Conservation (phyloP, 2,888 invertebrate genomes). For the Lathronympha strigana region DNA sequence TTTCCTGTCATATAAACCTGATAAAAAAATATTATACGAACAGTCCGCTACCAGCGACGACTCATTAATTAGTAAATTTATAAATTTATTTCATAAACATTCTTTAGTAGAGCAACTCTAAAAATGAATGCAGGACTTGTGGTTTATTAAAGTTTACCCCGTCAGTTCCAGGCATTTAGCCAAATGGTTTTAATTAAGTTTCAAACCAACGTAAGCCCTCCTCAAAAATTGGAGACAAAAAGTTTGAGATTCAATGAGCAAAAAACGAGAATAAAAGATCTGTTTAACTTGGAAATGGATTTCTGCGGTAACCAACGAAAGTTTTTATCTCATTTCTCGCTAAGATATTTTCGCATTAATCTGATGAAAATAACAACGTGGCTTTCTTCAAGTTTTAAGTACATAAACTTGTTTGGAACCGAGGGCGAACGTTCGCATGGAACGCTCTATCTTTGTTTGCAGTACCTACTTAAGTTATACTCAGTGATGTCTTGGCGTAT, state of each 20-base stretch:
- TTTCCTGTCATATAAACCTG: no score
- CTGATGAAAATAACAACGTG: slow-evolving; percentile 60
- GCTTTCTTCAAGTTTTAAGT: slow-evolving; percentile 45
- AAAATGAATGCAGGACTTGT: neutral
- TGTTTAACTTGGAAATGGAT: slow-evolving; percentile 79
- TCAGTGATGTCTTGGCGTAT: slow-evolving; percentile 2
- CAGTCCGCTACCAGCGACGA: no score
- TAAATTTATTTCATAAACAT: neutral
- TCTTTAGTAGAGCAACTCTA: neutral
- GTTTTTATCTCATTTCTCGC: slow-evolving; percentile 66
- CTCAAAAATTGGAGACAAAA: slow-evolving; percentile 64
- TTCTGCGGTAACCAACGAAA: slow-evolving; percentile 71
- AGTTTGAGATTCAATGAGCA: slow-evolving; percentile 64
- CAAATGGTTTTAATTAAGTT: slow-evolving; percentile 43
- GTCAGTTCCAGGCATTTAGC: slow-evolving; percentile 26
- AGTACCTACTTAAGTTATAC: slow-evolving; percentile 8
- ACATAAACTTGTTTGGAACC: slow-evolving; percentile 47
- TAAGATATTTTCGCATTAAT: slow-evolving; percentile 68
- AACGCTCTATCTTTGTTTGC: slow-evolving; percentile 25
- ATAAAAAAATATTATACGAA: no score
- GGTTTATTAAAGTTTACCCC: neutral
- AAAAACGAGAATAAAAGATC: slow-evolving; percentile 66
- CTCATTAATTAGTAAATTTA: no score
- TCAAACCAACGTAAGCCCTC: slow-evolving; percentile 46
- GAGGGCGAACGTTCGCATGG: slow-evolving; percentile 38